Base-by-base conservation (phyloP, 2,888 invertebrate genomes). In the Clanis bilineata region DNA sequence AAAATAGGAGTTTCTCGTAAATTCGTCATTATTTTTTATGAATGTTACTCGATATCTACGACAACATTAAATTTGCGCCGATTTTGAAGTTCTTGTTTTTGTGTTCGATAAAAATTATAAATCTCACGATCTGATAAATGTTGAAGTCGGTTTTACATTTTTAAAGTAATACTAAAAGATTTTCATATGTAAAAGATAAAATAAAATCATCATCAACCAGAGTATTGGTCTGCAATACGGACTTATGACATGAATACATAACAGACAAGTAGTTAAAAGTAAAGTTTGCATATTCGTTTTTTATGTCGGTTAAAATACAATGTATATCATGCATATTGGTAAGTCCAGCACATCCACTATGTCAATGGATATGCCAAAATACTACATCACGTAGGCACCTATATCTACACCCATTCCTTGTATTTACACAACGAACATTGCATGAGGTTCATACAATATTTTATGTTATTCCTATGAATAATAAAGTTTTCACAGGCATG, bases 331-430 rank as follows among this genome's bases (percentile, higher is more conserved):
- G 47, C 62, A 64, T 70, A 64, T 68, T 64, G 65, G 73, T 77
- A 82, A 82, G 79, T 80, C 72, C 81, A 82, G 64, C 80, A 74
- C 82, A 82, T 81, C 78, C 57, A 68, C 65, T 72, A 36, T 36
- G 70, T 77, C 72, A 63, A 74, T 73, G 69, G 80, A 82, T 83
- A 83, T 80, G 79, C 81, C 82, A 82, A 72, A 74, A 72, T 76
- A 78, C 76, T 82, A 80, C 74, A 83, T 81, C 82, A 82, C 80
- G 79, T 77, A 79, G 78, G 77, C 74, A 75, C 76, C 75, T 73
- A 69, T 69, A 68, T 67, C 74, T 66, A 70, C 68, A 67, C 67
- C 68, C 65, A 69, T 72, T 68, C 68, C 66, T 28, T 47, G 3
- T 51, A 51, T 51, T 51, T 51, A 58, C 47, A 58, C 12, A n/a